These are phyloP conservation scores for Dinoponera quadriceps DNA, from an alignment of 1,140 invertebrate species.

Conservation along the genomic window DNA sequence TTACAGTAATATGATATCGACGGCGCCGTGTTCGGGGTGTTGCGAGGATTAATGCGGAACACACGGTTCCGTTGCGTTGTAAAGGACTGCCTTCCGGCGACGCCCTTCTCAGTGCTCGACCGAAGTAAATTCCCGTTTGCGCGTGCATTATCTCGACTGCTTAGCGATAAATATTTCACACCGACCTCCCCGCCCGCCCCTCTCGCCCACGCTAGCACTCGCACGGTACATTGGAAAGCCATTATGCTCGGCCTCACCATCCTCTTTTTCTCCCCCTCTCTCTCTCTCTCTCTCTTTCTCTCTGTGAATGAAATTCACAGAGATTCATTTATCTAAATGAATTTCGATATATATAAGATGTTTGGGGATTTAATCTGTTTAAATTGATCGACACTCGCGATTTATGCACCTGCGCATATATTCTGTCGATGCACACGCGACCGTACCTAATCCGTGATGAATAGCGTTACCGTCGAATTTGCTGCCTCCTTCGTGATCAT, in stretches of 20 bases:
- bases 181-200: constrained; percentile 24
- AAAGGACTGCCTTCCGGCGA: constrained; percentile 13
- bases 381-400: constrained; percentile 51
- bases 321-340: too few species aligned
- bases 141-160: constrained; percentile 71
- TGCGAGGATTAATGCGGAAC: constrained; percentile 26
- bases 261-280: constrained; percentile 27
- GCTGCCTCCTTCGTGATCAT: constrained; percentile 18
- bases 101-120: constrained; percentile 18
- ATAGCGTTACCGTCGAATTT: constrained; percentile 68
- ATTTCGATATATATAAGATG: too few species aligned
- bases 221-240: constrained; percentile 81
- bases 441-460: constrained; percentile 51
- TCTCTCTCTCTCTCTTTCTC: too few species aligned
- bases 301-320: too few species aligned
- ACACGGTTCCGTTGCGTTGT: constrained; percentile 5
- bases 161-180: constrained; percentile 73
- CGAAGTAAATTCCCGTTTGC: constrained; percentile 73
- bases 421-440: constrained; percentile 29
- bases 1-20: constrained; percentile 1
- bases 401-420: constrained; percentile 54
- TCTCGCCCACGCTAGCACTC: constrained; percentile 31
- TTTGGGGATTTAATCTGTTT: too few species aligned
- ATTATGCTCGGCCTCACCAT: constrained; percentile 76
- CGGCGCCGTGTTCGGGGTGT: neutral